Conservation (phyloP, 1,140 invertebrate genomes). For the Sycobia sp. region DNA sequence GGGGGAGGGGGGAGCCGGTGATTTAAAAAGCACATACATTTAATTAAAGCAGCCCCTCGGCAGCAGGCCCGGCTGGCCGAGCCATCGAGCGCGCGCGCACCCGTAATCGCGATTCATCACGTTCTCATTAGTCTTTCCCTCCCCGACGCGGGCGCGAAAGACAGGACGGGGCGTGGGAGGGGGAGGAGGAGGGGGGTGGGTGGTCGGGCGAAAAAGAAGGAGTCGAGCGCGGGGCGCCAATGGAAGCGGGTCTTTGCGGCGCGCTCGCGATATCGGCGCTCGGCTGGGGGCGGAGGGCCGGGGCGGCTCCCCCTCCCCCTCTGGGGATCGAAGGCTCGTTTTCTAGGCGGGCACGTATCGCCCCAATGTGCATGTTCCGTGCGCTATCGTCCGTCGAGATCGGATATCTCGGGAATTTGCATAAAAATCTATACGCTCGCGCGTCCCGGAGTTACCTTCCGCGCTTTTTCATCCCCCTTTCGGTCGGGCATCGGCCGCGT, state of each 20-base stretch:
- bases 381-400: constrained; percentile 55
- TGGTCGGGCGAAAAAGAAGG: constrained; percentile 12
- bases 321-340: constrained; percentile 44
- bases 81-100: background rate
- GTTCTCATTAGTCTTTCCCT: constrained; percentile 31
- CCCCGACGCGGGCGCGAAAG: background rate
- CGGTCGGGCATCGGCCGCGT: background rate
- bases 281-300: background rate
- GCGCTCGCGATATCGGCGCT: constrained; percentile 16
- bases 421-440: constrained; percentile 60
- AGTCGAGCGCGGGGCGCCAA: constrained; percentile 6
- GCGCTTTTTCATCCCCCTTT: constrained; percentile 42
- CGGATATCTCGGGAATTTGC: constrained; percentile 61
- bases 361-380: constrained; percentile 54
- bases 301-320: too few species aligned
- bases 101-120: constrained; percentile 33
- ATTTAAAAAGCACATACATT: constrained; percentile 36
- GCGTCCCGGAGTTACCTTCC: constrained; percentile 44
- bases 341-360: constrained; percentile 48
- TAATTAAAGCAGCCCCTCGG: constrained; percentile 31
- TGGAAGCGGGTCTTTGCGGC: constrained; percentile 20
- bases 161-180: background rate
- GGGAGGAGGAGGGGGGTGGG: too few species aligned
- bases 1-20: background rate
- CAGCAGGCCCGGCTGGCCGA: constrained; percentile 3